Evolutionary conservation across 2,888 invertebrate species (phyloP), one percentile per base, ranked within the genome.

Genomic region (Noctua janthina): DNA sequence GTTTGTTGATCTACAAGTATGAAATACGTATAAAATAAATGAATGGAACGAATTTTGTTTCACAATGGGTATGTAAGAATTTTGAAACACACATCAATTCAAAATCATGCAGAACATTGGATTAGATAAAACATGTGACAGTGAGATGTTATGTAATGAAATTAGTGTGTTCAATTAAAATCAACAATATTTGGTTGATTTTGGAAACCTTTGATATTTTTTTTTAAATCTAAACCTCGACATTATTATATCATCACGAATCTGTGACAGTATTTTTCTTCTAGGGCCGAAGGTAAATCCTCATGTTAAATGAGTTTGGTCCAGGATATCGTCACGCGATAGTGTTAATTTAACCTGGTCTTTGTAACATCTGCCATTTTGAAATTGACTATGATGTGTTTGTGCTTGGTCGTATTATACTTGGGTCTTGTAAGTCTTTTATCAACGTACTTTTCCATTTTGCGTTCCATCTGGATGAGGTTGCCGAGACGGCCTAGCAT

Each of bases 401-500:
- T 62, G 29, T 62, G 29, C 35, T 35, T 64, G 3, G 15, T 64
- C 3, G 2, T 64, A 64, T 64, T 35, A 17, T 64, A 64, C 20
- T 49, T 56, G 39, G n/a, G 17, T 39, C 4, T 46, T 15, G 11
- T 74, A 20, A 51, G 15, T 51, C 13, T 1, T 59, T 62, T 6
- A 1, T 71, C 62, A 66, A 97, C 98, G 97, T 95, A 98, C 98
- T 98, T 98, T 95, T 98, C 98, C 94, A 98, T 97, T 94, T 98
- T 98, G 92, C 98, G 98, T 92, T 98, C 98, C 89, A 98, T 97
- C 91, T 98, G 97, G 86, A 98, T 97, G 90, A 98, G 98, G 95
- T 98, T 98, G 88, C 98, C 98, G 91, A 99, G 97, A 92, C 98
- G 98, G 90, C 98, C 98, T 92, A 98, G 96, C 95, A 98, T 97